Evolutionary conservation across 2,888 invertebrate genomes (phyloP), one percentile per base, ranked within the genome.

Genomic region (Dione juno): DNA sequence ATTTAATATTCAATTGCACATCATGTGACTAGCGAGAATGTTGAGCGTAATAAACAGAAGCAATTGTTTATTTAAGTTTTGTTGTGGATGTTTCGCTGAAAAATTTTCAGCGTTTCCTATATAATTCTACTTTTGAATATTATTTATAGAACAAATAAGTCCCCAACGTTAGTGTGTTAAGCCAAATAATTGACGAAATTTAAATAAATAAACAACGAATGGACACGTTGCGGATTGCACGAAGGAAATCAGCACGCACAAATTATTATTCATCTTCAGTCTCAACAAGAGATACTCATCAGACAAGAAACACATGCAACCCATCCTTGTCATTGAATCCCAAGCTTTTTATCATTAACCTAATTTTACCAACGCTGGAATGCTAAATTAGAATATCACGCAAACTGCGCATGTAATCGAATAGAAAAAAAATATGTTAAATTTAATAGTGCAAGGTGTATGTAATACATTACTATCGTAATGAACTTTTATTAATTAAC

Each of bases 1-100:
- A 77, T 78, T 78, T 75, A 77, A 75, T 73, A 75, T 71, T 77
- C 75, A 74, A 74, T 76, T 74, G 74, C 65, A 70, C 71, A 72
- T 77, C 77, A 78, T 78, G 77, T 78, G 77, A 77, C 76, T 67
- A 72, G 54, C 71, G 70, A 70, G 74, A 71, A 66, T 74, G 72
- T 71, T 74, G 70, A 73, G 68, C 71, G 75, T 74, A 75, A 74
- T 74, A 77, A 77, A 73, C 67, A 74, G 59, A 69, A 66, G 70
- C 72, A 75, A 74, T 69, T 21, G 67, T 48, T 50, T 71, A 72
- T 67, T 71, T 57, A 53, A 69, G 50, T 61, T 63, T 57, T 65
- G 16, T 59, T 64, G 21, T 69, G 21, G 52, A 50, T 50, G 19
- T 52, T 43, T n/a, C 35, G 19, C 37, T 28, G 28, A 28, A 37